Evolutionary conservation across 2,113 vertebrate genomes (phyloP).

Genomic region (Spea bombifrons): DNA sequence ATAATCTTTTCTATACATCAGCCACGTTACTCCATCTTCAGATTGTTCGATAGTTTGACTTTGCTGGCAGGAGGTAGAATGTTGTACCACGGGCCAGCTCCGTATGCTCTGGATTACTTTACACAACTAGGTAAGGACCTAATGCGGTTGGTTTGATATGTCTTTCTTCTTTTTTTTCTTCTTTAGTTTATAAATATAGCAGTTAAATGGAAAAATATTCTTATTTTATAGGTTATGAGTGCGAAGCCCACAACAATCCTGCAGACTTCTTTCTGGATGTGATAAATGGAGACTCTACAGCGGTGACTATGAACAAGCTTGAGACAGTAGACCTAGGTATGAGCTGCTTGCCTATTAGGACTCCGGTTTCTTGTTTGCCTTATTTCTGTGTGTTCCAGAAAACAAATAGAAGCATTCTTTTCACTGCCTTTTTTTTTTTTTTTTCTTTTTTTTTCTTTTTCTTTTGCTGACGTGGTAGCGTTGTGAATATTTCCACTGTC

Average conservation of each 20-base stretch:
- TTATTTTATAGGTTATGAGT: slow-evolving; percentile 72
- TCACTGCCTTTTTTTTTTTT: not conserved
- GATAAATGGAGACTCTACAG: slow-evolving; percentile 85
- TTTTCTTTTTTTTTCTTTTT: not conserved
- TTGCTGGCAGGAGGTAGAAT: slow-evolving; percentile 78
- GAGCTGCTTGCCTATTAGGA: not conserved
- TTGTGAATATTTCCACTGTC: not conserved
- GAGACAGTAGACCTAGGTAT: slow-evolving; percentile 62
- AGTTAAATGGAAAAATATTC: not conserved
- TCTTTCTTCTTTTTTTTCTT: not conserved
- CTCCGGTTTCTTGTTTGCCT: slow-evolving; percentile 24
- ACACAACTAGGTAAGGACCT: slow-evolving; percentile 66
- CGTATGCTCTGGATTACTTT: slow-evolving; percentile 75
- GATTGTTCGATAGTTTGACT: slow-evolving; percentile 83
- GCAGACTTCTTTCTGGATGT: slow-evolving; percentile 93
- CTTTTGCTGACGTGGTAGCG: not conserved
- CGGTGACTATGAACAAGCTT: slow-evolving; percentile 52
- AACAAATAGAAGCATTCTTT: not conserved
- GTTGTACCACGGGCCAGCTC: slow-evolving; percentile 81
- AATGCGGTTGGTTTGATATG: too few relatives aligned
- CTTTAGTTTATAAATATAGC: not conserved
- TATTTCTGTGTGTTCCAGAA: not conserved
- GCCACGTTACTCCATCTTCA: slow-evolving; percentile 90
- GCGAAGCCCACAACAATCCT: slow-evolving; percentile 90
- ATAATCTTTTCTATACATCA: slow-evolving; percentile 97